Percentiles rank a stretch among this genome's conserved stretches.
Conservation (phyloP, 2,113 vertebrate species). For the Anhinga anhinga region DNA sequence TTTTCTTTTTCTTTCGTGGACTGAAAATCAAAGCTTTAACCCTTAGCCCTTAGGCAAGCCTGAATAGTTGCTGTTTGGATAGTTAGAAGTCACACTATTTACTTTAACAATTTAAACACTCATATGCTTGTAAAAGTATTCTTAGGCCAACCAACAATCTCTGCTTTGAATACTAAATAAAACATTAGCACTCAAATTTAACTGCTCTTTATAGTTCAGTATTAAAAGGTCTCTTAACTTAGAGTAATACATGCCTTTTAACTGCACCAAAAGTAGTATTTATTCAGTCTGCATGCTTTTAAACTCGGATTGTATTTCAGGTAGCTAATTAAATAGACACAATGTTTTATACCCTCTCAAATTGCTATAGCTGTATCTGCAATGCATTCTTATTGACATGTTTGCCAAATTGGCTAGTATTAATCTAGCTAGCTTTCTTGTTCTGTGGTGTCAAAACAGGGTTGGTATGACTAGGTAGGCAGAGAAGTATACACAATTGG, state of each 20-base stretch:
- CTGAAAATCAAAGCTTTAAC: slow-evolving; percentile 51
- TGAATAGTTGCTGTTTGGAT: slow-evolving; percentile 21
- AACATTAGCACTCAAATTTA: slow-evolving; percentile 21
- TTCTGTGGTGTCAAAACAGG: not conserved
- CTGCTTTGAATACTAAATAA: slow-evolving; percentile 55
- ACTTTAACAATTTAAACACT: slow-evolving; percentile 48
- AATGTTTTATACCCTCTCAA: not conserved
- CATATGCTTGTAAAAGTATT: slow-evolving; percentile 42
- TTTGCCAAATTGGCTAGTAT: not conserved
- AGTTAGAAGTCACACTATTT: slow-evolving; percentile 37
- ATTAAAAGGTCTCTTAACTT: slow-evolving; percentile 38
- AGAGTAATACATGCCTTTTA: slow-evolving; percentile 1
- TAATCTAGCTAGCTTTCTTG: slow-evolving; percentile 20
- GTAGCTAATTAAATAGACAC: slow-evolving; percentile 19
- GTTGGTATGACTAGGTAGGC: not conserved
- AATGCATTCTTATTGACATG: not conserved
- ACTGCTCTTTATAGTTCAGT: slow-evolving; percentile 17
- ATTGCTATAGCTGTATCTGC: slow-evolving; percentile 17
- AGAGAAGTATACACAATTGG: slow-evolving; percentile 9
- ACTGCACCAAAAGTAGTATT: slow-evolving; percentile 40
- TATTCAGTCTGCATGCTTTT: slow-evolving; percentile 62
- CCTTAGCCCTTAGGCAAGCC: slow-evolving; percentile 21
- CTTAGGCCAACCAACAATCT: slow-evolving; percentile 29
- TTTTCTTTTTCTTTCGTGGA: slow-evolving; percentile 28
- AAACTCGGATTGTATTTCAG: slow-evolving; percentile 61